phyloP scores from a whole-genome alignment of 2,888 invertebrate genomes.

The Parnassius mnemosyne region DNA sequence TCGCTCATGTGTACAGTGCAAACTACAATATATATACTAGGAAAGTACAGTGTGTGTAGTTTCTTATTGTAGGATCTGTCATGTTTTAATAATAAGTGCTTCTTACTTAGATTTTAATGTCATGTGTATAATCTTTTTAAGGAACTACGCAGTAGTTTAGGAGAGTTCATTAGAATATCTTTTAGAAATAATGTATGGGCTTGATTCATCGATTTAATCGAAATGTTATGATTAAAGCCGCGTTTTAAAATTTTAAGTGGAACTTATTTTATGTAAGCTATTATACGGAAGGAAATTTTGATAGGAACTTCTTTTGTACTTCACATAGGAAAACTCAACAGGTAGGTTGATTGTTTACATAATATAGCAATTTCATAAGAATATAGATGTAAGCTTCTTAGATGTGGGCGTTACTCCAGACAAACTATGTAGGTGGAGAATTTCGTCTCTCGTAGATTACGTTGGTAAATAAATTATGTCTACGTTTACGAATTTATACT shows the following conservation, averaged over 20 bases:
- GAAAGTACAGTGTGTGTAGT: slow-evolving; percentile 52
- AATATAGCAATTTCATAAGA: slow-evolving; percentile 39
- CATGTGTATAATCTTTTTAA: too few species aligned
- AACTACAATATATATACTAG: too few species aligned
- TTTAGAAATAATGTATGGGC: not conserved
- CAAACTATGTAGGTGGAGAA: slow-evolving; percentile 60
- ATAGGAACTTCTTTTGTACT: slow-evolving; percentile 23
- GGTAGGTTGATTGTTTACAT: slow-evolving; percentile 56
- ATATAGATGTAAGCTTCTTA: slow-evolving; percentile 38
- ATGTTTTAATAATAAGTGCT: slow-evolving; percentile 59
- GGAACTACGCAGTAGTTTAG: too few species aligned
- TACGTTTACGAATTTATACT: not conserved
- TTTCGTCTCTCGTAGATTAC: slow-evolving; percentile 51
- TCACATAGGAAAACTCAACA: slow-evolving; percentile 54
- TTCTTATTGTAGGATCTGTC: slow-evolving; percentile 56
- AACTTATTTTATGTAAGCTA: slow-evolving; percentile 2
- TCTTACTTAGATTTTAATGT: slow-evolving; percentile 32
- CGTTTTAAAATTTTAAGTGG: not conserved
- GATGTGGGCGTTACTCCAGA: slow-evolving; percentile 71
- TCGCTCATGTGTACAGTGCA: slow-evolving; percentile 54
- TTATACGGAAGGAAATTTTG: slow-evolving; percentile 13
- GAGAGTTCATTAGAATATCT: not conserved
- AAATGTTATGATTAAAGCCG: slow-evolving; percentile 3
- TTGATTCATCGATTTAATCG: not conserved
- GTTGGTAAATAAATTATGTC: slow-evolving; percentile 51